Conservation (phyloP, 2,113 vertebrate genomes). For the Peucedramus taeniatus region DNA sequence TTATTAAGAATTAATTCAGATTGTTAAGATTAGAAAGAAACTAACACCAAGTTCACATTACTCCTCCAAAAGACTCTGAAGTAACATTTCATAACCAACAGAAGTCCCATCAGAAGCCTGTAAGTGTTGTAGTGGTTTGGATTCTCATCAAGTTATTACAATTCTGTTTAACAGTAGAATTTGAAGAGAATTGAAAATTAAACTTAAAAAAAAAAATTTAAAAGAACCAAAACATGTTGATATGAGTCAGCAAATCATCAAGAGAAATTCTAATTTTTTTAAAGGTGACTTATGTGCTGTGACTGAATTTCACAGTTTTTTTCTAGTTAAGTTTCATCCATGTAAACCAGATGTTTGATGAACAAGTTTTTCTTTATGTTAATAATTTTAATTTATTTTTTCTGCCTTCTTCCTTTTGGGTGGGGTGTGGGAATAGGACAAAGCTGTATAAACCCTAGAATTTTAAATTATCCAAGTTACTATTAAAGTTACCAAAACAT, state of each 20-base stretch:
- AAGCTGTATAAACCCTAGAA: not conserved
- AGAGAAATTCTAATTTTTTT: not conserved
- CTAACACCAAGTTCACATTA: not conserved
- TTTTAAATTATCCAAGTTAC: not conserved
- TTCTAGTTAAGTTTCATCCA: not conserved
- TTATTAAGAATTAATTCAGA: not conserved
- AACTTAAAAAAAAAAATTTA: not conserved
- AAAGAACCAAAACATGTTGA: not conserved
- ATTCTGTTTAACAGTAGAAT: not conserved
- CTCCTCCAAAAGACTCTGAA: not conserved
- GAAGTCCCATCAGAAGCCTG: not conserved
- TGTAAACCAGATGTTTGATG: not conserved
- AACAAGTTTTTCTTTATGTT: not conserved
- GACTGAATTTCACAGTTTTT: not conserved
- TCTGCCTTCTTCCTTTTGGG: not conserved
- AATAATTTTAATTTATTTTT: not conserved
- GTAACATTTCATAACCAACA: not conserved
- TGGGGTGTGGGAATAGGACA: accelerated
- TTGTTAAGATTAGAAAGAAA: not conserved
- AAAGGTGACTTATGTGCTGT: not conserved
- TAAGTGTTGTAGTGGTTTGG: not conserved
- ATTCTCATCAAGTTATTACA: not conserved
- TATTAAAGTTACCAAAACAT: not conserved
- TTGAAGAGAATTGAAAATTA: not conserved
- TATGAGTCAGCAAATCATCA: not conserved